Evolutionary conservation across 2,888 invertebrate genomes (phyloP), one percentile per base, ranked within the genome.

Genomic region (Torymus texanus): DNA sequence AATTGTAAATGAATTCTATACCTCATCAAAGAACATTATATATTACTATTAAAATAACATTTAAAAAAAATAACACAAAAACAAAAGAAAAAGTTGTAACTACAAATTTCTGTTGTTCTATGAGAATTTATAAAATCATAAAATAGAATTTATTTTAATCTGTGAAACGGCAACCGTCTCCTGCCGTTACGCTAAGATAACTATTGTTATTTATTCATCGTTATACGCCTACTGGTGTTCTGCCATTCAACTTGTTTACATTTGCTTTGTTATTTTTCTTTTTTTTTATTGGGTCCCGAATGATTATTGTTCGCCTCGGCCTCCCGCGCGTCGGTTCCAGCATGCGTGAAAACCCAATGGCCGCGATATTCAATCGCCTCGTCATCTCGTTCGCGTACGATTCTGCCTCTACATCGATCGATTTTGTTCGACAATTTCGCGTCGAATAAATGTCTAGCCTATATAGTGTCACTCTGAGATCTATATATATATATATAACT

Each of bases 251-350:
- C 53, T 51, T 61, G 58, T 67, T 79, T 80, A 78, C 75, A 83
- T 80, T 80, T 41, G 41, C 41, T 41, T 41, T 41, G 41, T 41
- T 41, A 41, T 41, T 41, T 41, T 41, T 41, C 41, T 41, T 41
- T 77, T 77, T 82, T 78, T 81, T 82, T 70, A 80, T 83, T 85
- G 83, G 84, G 85, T 86, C 84, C 85, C 84, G 82, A 83, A 85
- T 85, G 79, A 85, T 87, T 85, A 86, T 86, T 84, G 84, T 85
- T 84, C 68, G 70, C 77, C 53, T 73, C 55, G 59, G 24, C 63
- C 21, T 59, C 24, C 56, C 55, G 41, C 13, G 29, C 41, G 41
- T 41, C 41, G 41, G 41, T 41, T 41, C 65, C n/a, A 53, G 24
- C 21, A 21, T 14, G n/a, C 21, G 13, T 29, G 14, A n/a, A 41